A percentile compares a stretch with the other conserved stretches of the same genome.
These are phyloP conservation scores for Nyctibius grandis DNA, from an alignment of 2,797 vertebrate species.

Conservation along the genomic window DNA sequence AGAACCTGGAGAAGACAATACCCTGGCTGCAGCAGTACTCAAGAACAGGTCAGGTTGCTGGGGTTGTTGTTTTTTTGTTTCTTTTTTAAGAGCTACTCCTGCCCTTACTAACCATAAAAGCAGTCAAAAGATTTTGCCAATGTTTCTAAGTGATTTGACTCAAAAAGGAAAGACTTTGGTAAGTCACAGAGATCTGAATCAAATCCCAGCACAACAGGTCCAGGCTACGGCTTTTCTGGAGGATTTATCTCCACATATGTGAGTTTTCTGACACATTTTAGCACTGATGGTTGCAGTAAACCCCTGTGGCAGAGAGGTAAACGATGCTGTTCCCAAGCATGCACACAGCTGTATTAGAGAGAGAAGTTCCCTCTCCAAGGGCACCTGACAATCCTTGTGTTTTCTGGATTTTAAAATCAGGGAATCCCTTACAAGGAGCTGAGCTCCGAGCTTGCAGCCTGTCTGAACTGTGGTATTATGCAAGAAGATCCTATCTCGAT, in stretches of 20 bases:
- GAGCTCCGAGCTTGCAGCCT: background rate
- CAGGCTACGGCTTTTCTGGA: background rate
- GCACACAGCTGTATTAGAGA: accelerated
- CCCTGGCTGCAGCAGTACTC: background rate
- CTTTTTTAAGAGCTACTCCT: background rate
- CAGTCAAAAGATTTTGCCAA: background rate
- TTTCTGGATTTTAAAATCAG: background rate
- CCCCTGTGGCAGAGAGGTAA: background rate
- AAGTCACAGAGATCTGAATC: background rate
- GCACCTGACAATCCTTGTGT: background rate
- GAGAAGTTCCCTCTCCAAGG: background rate
- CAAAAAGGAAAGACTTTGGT: background rate
- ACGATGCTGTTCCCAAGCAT: accelerated
- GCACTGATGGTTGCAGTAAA: background rate
- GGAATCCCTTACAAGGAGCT: background rate
- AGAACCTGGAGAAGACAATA: constrained; percentile 78
- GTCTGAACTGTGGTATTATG: background rate
- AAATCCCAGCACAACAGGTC: background rate
- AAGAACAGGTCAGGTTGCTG: accelerated
- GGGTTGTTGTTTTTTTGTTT: no score
- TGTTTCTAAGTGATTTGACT: background rate
- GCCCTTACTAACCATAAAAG: background rate
- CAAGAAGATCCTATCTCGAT: background rate
- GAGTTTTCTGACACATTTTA: background rate
- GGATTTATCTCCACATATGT: background rate